These are phyloP conservation scores for Potorous gilbertii DNA, from an alignment of 2,797 vertebrate genomes.

Conservation along the genomic window DNA sequence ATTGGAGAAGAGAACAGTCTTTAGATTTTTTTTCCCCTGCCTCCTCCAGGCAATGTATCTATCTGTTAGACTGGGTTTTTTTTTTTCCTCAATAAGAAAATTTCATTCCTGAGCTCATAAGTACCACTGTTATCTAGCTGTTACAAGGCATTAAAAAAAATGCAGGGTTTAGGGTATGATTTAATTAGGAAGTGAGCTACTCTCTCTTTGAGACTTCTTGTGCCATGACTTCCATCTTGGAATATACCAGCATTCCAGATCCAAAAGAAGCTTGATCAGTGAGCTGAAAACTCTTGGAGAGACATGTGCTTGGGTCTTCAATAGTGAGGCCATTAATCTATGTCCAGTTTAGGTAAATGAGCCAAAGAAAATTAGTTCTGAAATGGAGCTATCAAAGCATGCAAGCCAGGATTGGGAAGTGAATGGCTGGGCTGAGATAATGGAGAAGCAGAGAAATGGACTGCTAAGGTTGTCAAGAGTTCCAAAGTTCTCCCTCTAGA, in stretches of 20 bases:
- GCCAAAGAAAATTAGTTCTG: constrained; percentile 67
- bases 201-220: constrained; percentile 46
- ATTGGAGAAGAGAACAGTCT: not conserved
- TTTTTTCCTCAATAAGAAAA: constrained; percentile 46
- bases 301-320: not conserved
- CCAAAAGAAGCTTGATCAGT: constrained; percentile 28
- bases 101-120: constrained; percentile 33
- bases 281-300: constrained; percentile 47
- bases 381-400: constrained; percentile 51
- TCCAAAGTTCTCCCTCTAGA: not conserved
- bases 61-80: constrained; percentile 10
- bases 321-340: constrained; percentile 54
- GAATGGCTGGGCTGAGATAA: not conserved
- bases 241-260: constrained; percentile 47
- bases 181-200: constrained; percentile 55
- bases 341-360: constrained; percentile 65
- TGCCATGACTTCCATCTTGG: constrained; percentile 25
- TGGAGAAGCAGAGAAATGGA: too few relatives aligned
- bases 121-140: not conserved
- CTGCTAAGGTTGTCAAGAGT: not conserved
- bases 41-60: not conserved
- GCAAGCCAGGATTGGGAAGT: constrained; percentile 21
- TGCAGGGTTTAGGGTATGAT: not conserved
- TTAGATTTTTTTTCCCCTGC: constrained; percentile 10
- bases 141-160: constrained; percentile 55